These are phyloP conservation scores for Rhynchonycteris naso DNA, from an alignment of 2,797 vertebrate species.

Conservation along the genomic window DNA sequence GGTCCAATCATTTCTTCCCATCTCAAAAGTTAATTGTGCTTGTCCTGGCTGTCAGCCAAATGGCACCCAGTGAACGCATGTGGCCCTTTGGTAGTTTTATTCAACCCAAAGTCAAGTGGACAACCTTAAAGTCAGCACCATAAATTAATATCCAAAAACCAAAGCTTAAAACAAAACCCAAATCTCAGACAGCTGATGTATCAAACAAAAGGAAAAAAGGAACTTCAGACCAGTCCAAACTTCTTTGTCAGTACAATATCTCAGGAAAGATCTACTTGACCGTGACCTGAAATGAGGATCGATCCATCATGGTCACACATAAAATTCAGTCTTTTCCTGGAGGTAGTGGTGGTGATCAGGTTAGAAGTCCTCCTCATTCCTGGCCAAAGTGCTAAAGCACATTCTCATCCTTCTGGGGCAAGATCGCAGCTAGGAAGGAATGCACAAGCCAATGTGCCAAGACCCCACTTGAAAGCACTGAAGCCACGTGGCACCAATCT, in stretches of 20 bases:
- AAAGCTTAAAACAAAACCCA: background rate
- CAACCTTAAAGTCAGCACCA: background rate
- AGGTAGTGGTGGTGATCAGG: background rate
- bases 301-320: background rate
- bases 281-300: background rate
- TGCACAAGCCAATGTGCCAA: constrained; percentile 21
- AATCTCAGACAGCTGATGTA: background rate
- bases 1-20: constrained; percentile 42
- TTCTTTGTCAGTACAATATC: background rate
- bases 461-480: constrained; percentile 17
- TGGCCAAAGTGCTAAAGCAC: constrained; percentile 29
- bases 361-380: constrained; percentile 26
- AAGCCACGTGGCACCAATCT: background rate
- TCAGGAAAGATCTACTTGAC: background rate
- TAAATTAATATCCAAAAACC: background rate
- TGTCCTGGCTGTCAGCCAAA: background rate
- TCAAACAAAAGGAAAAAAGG: background rate
- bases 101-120: background rate
- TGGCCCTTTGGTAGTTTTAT: background rate
- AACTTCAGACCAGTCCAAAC: background rate
- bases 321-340: background rate
- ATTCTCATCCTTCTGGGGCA: background rate
- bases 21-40: constrained; percentile 64
- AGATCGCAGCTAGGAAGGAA: background rate
- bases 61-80: background rate